Evolutionary conservation across 2,888 invertebrate species (phyloP).

Genomic region (Dastarcus helophoroides): DNA sequence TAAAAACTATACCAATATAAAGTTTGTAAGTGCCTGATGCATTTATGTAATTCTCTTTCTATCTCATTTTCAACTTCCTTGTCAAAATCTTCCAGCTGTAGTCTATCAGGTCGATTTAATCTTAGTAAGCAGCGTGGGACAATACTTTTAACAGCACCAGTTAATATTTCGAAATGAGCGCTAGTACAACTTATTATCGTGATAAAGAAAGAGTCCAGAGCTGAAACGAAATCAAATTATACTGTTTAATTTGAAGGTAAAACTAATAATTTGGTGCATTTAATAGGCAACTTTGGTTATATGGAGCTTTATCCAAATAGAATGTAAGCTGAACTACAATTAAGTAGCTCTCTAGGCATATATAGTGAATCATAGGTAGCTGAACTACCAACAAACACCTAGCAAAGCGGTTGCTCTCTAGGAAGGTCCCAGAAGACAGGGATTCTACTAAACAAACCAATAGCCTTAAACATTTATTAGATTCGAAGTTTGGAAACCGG

Average conservation of each 20-base stretch:
- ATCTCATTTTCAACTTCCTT: constrained; percentile 12
- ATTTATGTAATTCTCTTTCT: constrained; percentile 16
- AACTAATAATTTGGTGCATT: background rate
- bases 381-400: too few species aligned
- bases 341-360: too few species aligned
- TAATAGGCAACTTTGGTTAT: background rate
- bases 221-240: background rate
- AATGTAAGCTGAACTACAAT: too few species aligned
- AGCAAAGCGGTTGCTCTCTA: too few species aligned
- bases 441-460: too few species aligned
- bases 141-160: background rate
- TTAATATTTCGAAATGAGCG: background rate
- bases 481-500: too few species aligned
- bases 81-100: background rate
- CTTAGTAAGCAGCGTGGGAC: background rate
- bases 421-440: too few species aligned
- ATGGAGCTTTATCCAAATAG: too few species aligned
- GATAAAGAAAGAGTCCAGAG: background rate
- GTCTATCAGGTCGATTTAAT: background rate
- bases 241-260: background rate
- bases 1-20: constrained; percentile 13
- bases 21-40: constrained; percentile 17
- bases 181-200: background rate
- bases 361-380: too few species aligned
- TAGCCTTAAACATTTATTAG: too few species aligned